A percentile compares a stretch with the other conserved stretches of the same genome.
These are phyloP conservation scores for Euthynnus affinis DNA, from an alignment of 2,797 vertebrate genomes.

Conservation along the genomic window DNA sequence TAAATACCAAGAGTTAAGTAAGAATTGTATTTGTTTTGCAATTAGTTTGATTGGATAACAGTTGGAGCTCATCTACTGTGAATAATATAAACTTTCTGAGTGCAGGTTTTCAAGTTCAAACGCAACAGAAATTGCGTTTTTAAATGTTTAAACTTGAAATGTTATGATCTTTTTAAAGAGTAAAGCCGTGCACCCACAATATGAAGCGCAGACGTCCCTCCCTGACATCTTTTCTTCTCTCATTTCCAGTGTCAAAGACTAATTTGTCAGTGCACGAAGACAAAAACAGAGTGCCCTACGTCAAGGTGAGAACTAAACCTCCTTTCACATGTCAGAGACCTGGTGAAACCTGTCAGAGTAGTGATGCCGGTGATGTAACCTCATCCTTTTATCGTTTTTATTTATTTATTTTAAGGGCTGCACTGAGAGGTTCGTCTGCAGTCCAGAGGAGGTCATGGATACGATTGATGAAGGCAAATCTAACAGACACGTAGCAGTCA, in stretches of 20 bases:
- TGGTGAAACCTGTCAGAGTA: not conserved
- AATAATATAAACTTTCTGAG: not conserved
- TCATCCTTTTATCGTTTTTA: not conserved
- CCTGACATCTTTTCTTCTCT: not conserved
- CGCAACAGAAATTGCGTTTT: not conserved
- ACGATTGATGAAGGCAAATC: conserved; percentile 99
- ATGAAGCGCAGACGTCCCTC: not conserved
- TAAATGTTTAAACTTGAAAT: not conserved
- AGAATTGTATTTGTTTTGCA: not conserved
- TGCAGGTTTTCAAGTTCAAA: not conserved
- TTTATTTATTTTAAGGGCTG: conserved; percentile 87
- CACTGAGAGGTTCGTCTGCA: conserved; percentile 98
- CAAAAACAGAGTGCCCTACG: conserved; percentile 98
- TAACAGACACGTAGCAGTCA: conserved; percentile 97
- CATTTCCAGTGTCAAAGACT: conserved; percentile 93
- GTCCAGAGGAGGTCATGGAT: conserved; percentile 99
- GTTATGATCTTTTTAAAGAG: not conserved
- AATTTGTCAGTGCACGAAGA: conserved; percentile 99
- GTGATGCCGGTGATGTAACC: not conserved
- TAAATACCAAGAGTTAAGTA: not conserved
- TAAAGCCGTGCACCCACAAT: not conserved
- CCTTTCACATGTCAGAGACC: not conserved
- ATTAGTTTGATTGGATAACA: too few relatives aligned
- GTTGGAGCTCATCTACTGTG: not conserved
- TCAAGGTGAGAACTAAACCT: conserved; percentile 88